Evolutionary conservation across 2,113 vertebrate genomes (phyloP).

Genomic region (Halichoerus grypus): DNA sequence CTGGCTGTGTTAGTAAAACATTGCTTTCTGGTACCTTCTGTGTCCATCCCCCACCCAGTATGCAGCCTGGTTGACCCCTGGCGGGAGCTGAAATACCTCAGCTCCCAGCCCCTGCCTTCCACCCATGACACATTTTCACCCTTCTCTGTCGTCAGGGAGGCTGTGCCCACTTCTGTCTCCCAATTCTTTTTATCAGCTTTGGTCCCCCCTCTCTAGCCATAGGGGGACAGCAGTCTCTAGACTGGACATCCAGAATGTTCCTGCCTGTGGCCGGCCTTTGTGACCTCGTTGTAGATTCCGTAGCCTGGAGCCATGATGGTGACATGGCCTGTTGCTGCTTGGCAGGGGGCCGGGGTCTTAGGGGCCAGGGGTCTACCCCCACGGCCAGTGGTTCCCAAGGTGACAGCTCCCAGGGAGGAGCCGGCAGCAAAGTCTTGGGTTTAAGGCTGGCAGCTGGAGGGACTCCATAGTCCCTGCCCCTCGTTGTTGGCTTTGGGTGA

Average conservation of each 20-base stretch:
- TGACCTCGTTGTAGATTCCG: slow-evolving; percentile 53
- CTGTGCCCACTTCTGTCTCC: neutral
- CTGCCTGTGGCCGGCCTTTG: neutral
- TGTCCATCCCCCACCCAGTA: neutral
- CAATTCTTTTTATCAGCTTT: neutral
- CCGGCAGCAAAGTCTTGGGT: neutral
- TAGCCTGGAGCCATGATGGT: neutral
- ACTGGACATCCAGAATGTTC: neutral
- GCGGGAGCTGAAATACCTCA: neutral
- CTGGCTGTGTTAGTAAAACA: neutral
- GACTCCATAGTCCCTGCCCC: neutral
- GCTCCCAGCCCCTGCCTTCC: neutral
- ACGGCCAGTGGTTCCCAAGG: neutral
- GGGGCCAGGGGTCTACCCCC: too few species aligned
- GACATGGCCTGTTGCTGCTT: accelerated
- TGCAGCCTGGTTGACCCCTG: neutral
- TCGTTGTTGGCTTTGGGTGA: neutral
- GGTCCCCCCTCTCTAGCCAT: neutral
- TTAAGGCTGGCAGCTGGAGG: neutral
- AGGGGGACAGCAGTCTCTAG: neutral
- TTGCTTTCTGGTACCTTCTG: neutral
- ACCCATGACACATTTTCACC: neutral
- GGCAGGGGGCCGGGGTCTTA: too few species aligned
- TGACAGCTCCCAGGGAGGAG: neutral
- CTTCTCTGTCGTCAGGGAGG: neutral